Conservation (phyloP, 2,797 vertebrate species). For the Numenius phaeopus region DNA sequence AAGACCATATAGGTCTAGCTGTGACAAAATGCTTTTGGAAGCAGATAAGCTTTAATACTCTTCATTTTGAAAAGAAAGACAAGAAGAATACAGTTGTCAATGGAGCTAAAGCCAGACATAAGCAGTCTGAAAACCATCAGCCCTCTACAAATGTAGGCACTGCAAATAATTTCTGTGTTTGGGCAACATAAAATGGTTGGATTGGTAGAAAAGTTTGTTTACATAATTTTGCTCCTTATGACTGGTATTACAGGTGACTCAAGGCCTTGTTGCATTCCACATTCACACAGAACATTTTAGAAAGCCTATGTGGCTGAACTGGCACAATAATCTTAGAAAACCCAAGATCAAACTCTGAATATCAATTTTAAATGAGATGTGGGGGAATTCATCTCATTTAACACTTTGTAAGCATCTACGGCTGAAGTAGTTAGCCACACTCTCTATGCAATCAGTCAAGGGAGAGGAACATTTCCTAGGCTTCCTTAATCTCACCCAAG, state of each 20-base stretch:
- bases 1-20: not conserved
- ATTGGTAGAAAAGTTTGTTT: not conserved
- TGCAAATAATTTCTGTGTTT: not conserved
- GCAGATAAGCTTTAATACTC: not conserved
- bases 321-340: not conserved
- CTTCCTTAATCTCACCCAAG: not conserved
- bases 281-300: not conserved
- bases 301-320: not conserved
- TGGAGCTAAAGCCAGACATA: not conserved
- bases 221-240: not conserved
- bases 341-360: accelerated
- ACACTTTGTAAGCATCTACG: not conserved
- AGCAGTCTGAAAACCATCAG: not conserved
- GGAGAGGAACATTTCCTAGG: not conserved
- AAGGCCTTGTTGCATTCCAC: not conserved
- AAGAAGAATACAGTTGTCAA: not conserved
- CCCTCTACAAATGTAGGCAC: not conserved
- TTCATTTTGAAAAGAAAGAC: not conserved
- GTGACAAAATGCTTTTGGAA: not conserved
- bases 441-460: not conserved
- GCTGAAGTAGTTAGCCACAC: not conserved
- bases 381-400: not conserved
- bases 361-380: not conserved
- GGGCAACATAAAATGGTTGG: not conserved
- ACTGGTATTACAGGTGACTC: not conserved